Conservation (phyloP, 2,113 vertebrate species). For the Hypanus sabinus region DNA sequence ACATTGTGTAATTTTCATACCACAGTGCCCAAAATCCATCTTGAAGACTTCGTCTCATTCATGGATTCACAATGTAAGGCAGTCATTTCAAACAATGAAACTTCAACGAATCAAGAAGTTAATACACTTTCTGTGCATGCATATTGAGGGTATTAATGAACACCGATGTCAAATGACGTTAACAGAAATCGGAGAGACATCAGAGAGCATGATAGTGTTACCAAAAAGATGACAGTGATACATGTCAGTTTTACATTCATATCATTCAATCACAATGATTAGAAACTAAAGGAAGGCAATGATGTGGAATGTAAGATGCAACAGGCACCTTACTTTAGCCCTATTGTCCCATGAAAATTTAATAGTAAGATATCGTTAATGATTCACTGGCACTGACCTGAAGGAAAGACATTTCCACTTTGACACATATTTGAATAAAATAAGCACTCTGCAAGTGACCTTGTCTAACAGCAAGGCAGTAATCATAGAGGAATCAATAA, state of each 20-base stretch:
- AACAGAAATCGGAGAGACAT: neutral
- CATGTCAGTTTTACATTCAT: neutral
- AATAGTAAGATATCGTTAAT: neutral
- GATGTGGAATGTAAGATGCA: neutral
- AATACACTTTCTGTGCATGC: neutral
- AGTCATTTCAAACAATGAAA: constrained; percentile 14
- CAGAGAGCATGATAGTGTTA: neutral
- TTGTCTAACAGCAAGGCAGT: neutral
- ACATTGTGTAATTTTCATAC: neutral
- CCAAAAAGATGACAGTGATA: neutral
- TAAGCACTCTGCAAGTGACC: neutral
- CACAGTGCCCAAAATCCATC: no score
- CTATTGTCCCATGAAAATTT: constrained; percentile 26
- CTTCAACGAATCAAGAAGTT: neutral
- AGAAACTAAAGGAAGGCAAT: neutral
- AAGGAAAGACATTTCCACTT: neutral
- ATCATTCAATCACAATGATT: neutral
- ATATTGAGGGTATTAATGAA: neutral
- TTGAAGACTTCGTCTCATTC: neutral
- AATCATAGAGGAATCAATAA: constrained; percentile 13
- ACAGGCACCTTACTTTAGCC: neutral
- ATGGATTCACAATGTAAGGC: neutral
- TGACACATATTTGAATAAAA: constrained; percentile 12
- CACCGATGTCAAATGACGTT: neutral
- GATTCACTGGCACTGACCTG: neutral